Conservation (phyloP, 2,113 vertebrate species). For the Alligator sinensis region DNA sequence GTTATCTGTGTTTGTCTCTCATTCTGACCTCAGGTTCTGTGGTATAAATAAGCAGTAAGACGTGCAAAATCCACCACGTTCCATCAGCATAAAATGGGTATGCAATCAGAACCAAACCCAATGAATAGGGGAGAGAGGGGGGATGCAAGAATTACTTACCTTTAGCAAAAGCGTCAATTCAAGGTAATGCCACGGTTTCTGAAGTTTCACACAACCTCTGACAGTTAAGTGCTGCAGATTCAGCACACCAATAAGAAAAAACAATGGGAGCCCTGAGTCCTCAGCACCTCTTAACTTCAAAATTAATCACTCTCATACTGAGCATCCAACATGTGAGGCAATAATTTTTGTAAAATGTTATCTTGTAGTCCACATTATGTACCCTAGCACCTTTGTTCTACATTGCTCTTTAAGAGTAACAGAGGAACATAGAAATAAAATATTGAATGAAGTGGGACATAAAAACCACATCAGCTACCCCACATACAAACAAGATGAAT, state of each 20-base stretch:
- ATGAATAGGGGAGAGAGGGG: background rate
- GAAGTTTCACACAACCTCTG: background rate
- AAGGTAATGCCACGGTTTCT: background rate
- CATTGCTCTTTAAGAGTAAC: background rate
- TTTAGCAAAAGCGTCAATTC: background rate
- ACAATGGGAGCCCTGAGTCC: fast-evolving
- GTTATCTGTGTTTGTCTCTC: background rate
- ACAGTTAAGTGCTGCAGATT: background rate
- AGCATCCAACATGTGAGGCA: background rate
- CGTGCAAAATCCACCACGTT: background rate
- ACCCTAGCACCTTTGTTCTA: background rate
- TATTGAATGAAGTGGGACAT: background rate
- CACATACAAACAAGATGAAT: background rate
- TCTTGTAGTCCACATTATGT: background rate
- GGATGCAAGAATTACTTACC: background rate
- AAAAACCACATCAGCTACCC: background rate
- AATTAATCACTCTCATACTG: background rate
- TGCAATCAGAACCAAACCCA: background rate
- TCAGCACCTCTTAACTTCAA: background rate
- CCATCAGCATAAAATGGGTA: background rate
- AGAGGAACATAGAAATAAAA: background rate
- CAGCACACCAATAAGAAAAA: background rate
- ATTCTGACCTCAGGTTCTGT: background rate
- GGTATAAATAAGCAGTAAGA: background rate
- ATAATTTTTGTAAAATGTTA: background rate